Evolutionary conservation across 2,797 vertebrate genomes (phyloP), one percentile per base, ranked within the genome.

Genomic region (Acanthopagrus latus): DNA sequence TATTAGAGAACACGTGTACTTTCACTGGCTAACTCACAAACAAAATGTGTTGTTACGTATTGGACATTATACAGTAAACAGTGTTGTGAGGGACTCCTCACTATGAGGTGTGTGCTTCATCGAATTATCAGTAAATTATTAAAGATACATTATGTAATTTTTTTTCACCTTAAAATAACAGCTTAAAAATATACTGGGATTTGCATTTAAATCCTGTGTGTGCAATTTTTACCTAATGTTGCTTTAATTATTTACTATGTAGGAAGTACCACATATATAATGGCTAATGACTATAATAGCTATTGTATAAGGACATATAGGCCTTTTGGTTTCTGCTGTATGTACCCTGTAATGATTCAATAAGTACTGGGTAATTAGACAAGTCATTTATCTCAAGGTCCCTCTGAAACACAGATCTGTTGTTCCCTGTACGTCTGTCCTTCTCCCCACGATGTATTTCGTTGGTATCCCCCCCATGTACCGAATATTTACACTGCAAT

Each of bases 331-430:
- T 29, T 29, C 17, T 11, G 27, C 27, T 57, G 33, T 27, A 27
- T 57, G 46, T 21, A 17, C n/a, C 27, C 43, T 68, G 41, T n/a
- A 20, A 63, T 69, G 62, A 63, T 54, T 68, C 33, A 29, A 20
- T 44, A 57, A 48, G 17, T 64, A 27, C 47, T 3, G 16, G 2
- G 9, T 50, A 59, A 57, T 73, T 29, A 57, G 5, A 67, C 7
- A 33, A 5, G 48, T 27, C 7, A 50, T 67, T 79, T 14, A 56
- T 38, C 75, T 74, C 64, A n/a, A 46, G 17, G 58, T 50, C 10
- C 9, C n/a, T 55, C 63, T 27, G 25, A 69, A 64, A 65, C 54
- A 48, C 41, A 60, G 23, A 76, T 65, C 25, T 71, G 43, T 29
- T 64, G 9, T 63, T 25, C 51, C 54, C 41, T 57, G 71, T 5